These are phyloP conservation scores for Apamea monoglypha DNA, from an alignment of 2,888 invertebrate species.

Conservation along the genomic window DNA sequence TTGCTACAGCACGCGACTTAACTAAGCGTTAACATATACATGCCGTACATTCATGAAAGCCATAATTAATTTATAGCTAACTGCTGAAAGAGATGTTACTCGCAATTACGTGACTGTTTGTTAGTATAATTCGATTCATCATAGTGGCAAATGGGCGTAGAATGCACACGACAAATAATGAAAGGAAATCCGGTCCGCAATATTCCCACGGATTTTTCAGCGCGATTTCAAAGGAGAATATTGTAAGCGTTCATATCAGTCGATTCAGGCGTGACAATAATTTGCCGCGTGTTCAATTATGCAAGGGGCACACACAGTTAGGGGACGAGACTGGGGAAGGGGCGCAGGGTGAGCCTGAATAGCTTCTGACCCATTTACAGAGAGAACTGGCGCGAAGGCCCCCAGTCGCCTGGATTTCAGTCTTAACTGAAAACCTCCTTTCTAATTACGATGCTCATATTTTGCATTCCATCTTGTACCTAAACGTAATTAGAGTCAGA, in stretches of 20 bases:
- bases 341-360: conserved; percentile 77
- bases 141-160: conserved; percentile 6
- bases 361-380: conserved; percentile 89
- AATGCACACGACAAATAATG: background rate
- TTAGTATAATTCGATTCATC: conserved; percentile 13
- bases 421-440: conserved; percentile 64
- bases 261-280: conserved; percentile 85
- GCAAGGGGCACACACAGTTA: conserved; percentile 84
- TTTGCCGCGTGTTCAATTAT: conserved; percentile 89
- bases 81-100: conserved; percentile 26
- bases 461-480: conserved; percentile 56
- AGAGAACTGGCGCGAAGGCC: conserved; percentile 81
- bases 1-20: conserved; percentile 39
- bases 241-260: conserved; percentile 75
- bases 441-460: conserved; percentile 69
- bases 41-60: conserved; percentile 20
- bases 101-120: conserved; percentile 15
- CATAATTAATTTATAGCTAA: conserved; percentile 43
- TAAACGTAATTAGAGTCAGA: conserved; percentile 1
- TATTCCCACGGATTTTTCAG: conserved; percentile 31
- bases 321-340: conserved; percentile 73
- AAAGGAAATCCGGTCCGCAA: conserved; percentile 8
- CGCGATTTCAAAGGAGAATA: conserved; percentile 70
- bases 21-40: conserved; percentile 42
- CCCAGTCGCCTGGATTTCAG: conserved; percentile 73